Conservation (phyloP, 1,140 invertebrate genomes). For the Ceratina australensis region DNA sequence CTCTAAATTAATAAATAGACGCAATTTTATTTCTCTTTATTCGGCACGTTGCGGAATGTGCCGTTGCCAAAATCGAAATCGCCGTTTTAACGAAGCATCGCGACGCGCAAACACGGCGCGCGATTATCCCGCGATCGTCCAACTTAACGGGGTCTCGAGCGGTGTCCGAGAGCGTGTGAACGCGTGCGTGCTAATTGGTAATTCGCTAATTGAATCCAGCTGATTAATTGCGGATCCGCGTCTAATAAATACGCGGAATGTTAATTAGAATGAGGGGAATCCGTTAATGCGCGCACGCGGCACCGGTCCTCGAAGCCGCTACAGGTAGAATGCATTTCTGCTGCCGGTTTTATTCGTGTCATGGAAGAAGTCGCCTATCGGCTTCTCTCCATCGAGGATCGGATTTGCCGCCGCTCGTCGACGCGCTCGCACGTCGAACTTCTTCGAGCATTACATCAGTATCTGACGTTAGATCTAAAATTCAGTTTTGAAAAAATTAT, state of each 20-base stretch:
- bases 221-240: constrained; percentile 74
- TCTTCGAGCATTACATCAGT: constrained; percentile 29
- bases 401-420: constrained; percentile 4
- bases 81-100: constrained; percentile 11
- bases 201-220: constrained; percentile 75
- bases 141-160: constrained; percentile 57
- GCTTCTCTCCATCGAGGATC: constrained; percentile 34
- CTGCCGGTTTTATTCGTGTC: constrained; percentile 43
- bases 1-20: too few species aligned
- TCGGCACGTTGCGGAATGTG: not conserved
- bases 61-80: not conserved
- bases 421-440: constrained; percentile 12
- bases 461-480: constrained; percentile 39
- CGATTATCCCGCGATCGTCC: constrained; percentile 64
- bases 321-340: constrained; percentile 12
- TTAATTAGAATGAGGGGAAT: constrained; percentile 70
- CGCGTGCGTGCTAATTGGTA: constrained; percentile 72
- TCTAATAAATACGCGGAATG: constrained; percentile 74
- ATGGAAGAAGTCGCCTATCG: constrained; percentile 48
- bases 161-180: constrained; percentile 64
- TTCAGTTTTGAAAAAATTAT: too few species aligned
- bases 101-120: constrained; percentile 25
- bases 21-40: too few species aligned
- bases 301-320: constrained; percentile 9
- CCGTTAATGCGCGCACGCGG: constrained; percentile 46